Evolutionary conservation across 2,113 vertebrate species (phyloP), one percentile per base, ranked within the genome.

Genomic region (Tretioscincus oriximinensis): DNA sequence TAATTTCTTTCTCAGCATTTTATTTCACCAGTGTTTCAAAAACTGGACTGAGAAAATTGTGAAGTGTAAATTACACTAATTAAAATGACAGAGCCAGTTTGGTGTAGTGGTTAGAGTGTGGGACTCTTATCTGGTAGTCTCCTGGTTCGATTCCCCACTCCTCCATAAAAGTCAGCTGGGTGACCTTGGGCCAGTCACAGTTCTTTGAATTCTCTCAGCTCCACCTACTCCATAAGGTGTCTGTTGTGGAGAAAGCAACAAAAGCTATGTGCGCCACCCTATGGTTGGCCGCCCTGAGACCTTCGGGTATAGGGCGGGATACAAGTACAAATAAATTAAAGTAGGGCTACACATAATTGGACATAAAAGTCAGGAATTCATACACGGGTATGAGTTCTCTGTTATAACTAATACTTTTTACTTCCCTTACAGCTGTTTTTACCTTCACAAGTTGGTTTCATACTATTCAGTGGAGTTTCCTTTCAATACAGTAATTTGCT

Each of bases 71-170:
- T 10, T 73, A 8, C 24, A 14, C 26, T 58, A 58, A 51, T 51
- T 68, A 75, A 60, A 81, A 75, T 75, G 7, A 18, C 31, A 35
- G n/a, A n/a, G n/a, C n/a, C n/a, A n/a, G n/a, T n/a, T n/a, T n/a
- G n/a, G n/a, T n/a, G n/a, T n/a, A n/a, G n/a, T n/a, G n/a, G n/a
- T n/a, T n/a, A n/a, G n/a, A n/a, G n/a, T n/a, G n/a, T n/a, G n/a
- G n/a, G n/a, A n/a, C n/a, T n/a, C n/a, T n/a, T n/a, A n/a, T n/a
- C n/a, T n/a, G n/a, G n/a, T n/a, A n/a, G n/a, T n/a, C n/a, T n/a
- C n/a, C n/a, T n/a, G n/a, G n/a, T n/a, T n/a, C n/a, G n/a, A n/a
- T n/a, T n/a, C n/a, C n/a, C n/a, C n/a, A n/a, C n/a, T n/a, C n/a
- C n/a, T n/a, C n/a, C n/a, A n/a, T n/a, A n/a, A n/a, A n/a, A n/a